Conservation (phyloP, 2,113 vertebrate species). For the Trematocara variabile region DNA sequence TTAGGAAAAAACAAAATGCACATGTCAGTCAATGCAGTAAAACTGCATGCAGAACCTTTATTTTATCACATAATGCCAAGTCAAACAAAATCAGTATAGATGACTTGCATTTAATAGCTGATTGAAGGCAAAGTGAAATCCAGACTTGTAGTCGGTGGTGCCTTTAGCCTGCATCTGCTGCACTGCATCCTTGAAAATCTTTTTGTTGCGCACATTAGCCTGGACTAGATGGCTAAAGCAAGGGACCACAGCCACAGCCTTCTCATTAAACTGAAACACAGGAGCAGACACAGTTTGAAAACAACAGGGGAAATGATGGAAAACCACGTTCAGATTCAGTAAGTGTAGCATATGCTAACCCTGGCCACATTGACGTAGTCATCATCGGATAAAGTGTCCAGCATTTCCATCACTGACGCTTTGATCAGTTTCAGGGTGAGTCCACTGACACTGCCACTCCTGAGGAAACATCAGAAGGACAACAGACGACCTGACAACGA, state of each 20-base stretch:
- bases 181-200: slow-evolving; percentile 96
- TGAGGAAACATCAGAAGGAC: no score
- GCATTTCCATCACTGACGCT: slow-evolving; percentile 94
- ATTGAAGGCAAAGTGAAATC: slow-evolving; percentile 96
- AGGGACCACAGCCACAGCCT: slow-evolving; percentile 89
- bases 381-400: slow-evolving; percentile 92
- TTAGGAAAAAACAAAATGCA: background rate
- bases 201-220: slow-evolving; percentile 97
- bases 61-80: background rate
- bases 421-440: slow-evolving; percentile 98
- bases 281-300: background rate
- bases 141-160: slow-evolving; percentile 96
- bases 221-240: slow-evolving; percentile 97
- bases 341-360: slow-evolving; percentile 36
- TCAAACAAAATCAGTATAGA: background rate
- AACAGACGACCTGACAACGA: no score
- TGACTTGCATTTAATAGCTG: slow-evolving; percentile 93
- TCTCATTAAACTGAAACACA: slow-evolving; percentile 89
- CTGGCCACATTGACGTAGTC: slow-evolving; percentile 79
- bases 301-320: background rate
- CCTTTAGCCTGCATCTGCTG: slow-evolving; percentile 96
- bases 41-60: background rate
- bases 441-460: slow-evolving; percentile 96
- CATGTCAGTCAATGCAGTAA: background rate
- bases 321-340: background rate